Evolutionary conservation across 2,888 invertebrate genomes (phyloP), one percentile per base, ranked within the genome.

Genomic region (Drosophila kanekoi): DNA sequence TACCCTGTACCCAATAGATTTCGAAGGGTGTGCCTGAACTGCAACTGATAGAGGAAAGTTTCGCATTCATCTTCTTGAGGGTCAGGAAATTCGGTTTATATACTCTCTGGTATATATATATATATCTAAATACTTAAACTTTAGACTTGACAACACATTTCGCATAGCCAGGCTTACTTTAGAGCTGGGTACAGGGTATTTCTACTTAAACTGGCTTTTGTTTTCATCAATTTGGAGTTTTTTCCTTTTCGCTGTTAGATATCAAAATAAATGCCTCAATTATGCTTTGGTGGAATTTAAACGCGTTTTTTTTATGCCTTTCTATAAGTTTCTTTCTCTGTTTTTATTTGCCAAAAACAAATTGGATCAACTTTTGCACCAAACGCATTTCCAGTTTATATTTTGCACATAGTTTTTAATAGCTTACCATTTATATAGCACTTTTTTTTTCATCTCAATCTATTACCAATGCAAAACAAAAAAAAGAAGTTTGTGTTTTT

Each of bases 201-300:
- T 47, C 3, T 18, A n/a, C n/a, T 16, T 20, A 6, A 37, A 33
- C 8, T 32, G 6, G 2, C 1, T 11, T 37, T n/a, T 16, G 11
- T 16, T 59, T 9, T 11, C 3, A 37, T 11, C 5, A 1, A 9
- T 44, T 35, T 44, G 32, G 16, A 48, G 52, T 53, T 32, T 14
- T 43, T 52, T 18, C n/a, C n/a, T 40, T 48, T 56, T 23, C 28
- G 32, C 63, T 58, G 40, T 56, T 43, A 32, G 44, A 63, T 67
- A 65, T 77, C 61, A 69, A 79, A 81, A 74, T 69, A 83, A 86
- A 86, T 83, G 79, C 73, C 45, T 72, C 70, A 79, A 81, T 66
- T 83, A 72, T 61, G 62, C 23, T 38, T 38, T 64, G 51, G 59
- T 66, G 56, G 57, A 63, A 52, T 68, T 75, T 33, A 52, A 69